phyloP scores from a whole-genome alignment of 2,797 vertebrate species.

The Podarcis lilfordi region DNA sequence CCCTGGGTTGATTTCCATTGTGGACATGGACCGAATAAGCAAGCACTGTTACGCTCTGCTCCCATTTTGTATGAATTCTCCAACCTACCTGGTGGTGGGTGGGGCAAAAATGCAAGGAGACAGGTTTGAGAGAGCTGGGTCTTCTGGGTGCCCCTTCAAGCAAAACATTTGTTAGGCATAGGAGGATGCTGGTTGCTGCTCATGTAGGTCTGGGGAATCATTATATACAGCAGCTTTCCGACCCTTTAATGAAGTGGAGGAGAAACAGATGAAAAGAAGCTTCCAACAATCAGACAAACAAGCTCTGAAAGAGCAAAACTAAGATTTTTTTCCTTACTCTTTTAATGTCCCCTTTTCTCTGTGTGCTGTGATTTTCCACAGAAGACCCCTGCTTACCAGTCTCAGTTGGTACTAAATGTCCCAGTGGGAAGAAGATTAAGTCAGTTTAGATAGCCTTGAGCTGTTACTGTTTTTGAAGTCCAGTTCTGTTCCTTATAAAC shows the following conservation, averaged over 20 bases:
- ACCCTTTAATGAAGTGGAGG: not conserved
- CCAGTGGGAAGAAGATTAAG: conserved; percentile 4
- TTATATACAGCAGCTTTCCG: not conserved
- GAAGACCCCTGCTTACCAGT: not conserved
- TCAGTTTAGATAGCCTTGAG: conserved; percentile 14
- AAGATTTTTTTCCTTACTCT: not conserved
- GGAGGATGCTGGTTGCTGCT: not conserved
- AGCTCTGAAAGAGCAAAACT: not conserved
- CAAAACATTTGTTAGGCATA: no score
- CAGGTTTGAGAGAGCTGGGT: no score
- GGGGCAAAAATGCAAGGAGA: not conserved
- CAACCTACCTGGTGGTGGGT: no score
- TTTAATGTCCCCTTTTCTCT: not conserved
- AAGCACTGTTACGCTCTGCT: no score
- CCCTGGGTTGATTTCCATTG: no score
- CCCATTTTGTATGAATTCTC: no score
- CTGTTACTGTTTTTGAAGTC: conserved; percentile 22
- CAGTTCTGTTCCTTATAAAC: conserved; percentile 10
- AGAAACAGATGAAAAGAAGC: not conserved
- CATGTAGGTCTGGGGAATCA: not conserved
- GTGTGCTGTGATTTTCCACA: conserved; percentile 14
- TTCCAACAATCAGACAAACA: not conserved
- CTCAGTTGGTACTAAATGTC: conserved; percentile 1
- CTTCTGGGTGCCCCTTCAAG: not conserved
- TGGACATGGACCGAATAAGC: no score